A percentile compares a stretch with the other conserved stretches of the same genome.
Evolutionary conservation across 1,140 invertebrate species (phyloP).

Genomic region (Pogonognathellus flavescens): DNA sequence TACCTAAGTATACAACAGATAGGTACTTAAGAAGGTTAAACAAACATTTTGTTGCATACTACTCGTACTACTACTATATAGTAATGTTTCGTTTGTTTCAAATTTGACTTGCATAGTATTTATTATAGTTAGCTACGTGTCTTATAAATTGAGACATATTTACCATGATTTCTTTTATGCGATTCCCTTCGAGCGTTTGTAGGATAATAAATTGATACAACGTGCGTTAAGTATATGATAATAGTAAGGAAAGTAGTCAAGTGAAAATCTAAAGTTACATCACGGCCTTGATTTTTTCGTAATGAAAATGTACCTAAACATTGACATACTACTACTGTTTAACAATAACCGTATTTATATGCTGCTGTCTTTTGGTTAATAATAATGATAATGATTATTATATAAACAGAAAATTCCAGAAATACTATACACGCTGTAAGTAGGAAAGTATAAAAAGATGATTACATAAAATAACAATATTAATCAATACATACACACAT

Average conservation of each 20-base stretch:
- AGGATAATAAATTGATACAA: no score
- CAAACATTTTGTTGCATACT: background rate
- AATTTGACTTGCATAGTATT: conserved; percentile 12
- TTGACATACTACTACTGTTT: background rate
- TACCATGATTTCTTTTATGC: no score
- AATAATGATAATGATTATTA: background rate
- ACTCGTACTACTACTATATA: background rate
- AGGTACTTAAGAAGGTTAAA: conserved; percentile 31
- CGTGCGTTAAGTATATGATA: no score
- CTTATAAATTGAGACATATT: no score
- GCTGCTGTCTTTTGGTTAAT: no score
- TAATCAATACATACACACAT: background rate
- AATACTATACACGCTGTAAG: conserved; percentile 19
- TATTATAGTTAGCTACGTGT: no score
- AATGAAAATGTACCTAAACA: conserved; percentile 47
- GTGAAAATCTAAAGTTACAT: conserved; percentile 13
- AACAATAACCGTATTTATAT: no score
- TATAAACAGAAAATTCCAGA: conserved; percentile 10
- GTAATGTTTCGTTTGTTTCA: background rate
- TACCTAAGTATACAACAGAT: background rate
- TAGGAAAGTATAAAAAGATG: background rate
- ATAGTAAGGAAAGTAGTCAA: no score
- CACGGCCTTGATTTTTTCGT: conserved; percentile 29
- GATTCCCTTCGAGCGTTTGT: no score
- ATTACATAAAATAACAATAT: background rate